Percentiles rank a stretch among this genome's conserved stretches.
These are phyloP conservation scores for Anoncus sp. DNA, from an alignment of 2,888 invertebrate species.

Conservation along the genomic window DNA sequence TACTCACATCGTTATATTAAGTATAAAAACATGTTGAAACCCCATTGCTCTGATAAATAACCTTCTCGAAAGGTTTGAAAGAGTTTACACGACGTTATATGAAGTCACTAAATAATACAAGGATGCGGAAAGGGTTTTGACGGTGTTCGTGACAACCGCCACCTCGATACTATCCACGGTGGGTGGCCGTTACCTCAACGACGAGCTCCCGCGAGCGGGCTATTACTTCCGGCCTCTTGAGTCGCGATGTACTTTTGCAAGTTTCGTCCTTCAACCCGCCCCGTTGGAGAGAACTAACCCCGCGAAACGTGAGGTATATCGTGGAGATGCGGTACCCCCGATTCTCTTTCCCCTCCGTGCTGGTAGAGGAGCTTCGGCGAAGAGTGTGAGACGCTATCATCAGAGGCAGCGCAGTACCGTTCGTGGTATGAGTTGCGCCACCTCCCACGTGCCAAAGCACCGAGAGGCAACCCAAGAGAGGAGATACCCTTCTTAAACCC, in stretches of 20 bases:
- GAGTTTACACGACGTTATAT: slow-evolving; percentile 26
- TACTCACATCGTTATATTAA: too few species aligned
- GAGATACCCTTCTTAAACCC: slow-evolving; percentile 62
- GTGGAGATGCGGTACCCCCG: background rate
- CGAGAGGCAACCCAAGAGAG: slow-evolving; percentile 14
- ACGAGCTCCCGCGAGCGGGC: slow-evolving; percentile 73
- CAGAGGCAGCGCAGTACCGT: slow-evolving; percentile 28
- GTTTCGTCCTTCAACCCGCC: slow-evolving; percentile 70
- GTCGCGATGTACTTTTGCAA: slow-evolving; percentile 82
- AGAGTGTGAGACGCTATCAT: slow-evolving; percentile 39
- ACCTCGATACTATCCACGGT: slow-evolving; percentile 71
- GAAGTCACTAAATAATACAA: slow-evolving; percentile 73
- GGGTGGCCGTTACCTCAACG: slow-evolving; percentile 70
- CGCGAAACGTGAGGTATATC: slow-evolving; percentile 42
- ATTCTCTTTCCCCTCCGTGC: slow-evolving; percentile 29
- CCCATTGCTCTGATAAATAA: background rate
- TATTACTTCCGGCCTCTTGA: slow-evolving; percentile 82
- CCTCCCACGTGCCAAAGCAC: slow-evolving; percentile 45
- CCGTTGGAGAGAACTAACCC: slow-evolving; percentile 56
- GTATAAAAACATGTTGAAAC: too few species aligned
- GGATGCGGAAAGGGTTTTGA: slow-evolving; percentile 34
- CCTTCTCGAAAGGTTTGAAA: slow-evolving; percentile 19
- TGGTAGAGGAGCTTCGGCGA: slow-evolving; percentile 1
- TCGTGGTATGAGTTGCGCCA: slow-evolving; percentile 40
- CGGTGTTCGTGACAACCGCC: slow-evolving; percentile 39